These are phyloP conservation scores for Parazoanthus swiftii DNA, from an alignment of 92 coral and sea anemone genomes.

Conservation along the genomic window DNA sequence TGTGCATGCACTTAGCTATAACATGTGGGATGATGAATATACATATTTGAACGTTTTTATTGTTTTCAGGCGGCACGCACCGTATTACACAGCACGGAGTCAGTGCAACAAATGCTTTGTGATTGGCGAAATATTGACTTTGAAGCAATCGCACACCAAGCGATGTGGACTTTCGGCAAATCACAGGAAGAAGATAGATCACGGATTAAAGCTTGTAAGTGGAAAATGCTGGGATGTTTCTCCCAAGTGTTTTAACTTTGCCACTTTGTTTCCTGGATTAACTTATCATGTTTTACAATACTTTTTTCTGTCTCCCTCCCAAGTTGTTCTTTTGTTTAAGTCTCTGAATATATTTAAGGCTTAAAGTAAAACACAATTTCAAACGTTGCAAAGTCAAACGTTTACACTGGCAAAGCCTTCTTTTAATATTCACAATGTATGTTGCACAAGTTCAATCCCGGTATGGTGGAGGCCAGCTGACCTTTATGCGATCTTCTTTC, in stretches of 20 bases:
- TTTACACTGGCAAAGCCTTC: too few species aligned
- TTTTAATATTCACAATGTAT: too few species aligned
- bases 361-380: too few species aligned
- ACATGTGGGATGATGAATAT: too few species aligned
- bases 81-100: constrained; percentile 94
- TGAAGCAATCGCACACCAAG: constrained; percentile 92
- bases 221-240: not conserved
- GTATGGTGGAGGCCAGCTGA: too few species aligned
- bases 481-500: too few species aligned
- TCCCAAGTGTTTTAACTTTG: not conserved
- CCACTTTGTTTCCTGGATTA: not conserved
- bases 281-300: not conserved
- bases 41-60: not conserved
- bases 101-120: constrained; percentile 91
- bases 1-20: too few species aligned
- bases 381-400: too few species aligned
- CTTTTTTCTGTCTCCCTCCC: not conserved
- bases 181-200: constrained; percentile 73
- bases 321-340: not conserved
- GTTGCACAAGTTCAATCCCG: too few species aligned
- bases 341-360: not conserved
- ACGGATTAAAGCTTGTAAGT: constrained; percentile 86
- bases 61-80: constrained; percentile 90
- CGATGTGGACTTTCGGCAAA: constrained; percentile 92
- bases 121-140: constrained; percentile 97